Conservation (phyloP, 2,797 vertebrate species). For the Garrulus glandarius region DNA sequence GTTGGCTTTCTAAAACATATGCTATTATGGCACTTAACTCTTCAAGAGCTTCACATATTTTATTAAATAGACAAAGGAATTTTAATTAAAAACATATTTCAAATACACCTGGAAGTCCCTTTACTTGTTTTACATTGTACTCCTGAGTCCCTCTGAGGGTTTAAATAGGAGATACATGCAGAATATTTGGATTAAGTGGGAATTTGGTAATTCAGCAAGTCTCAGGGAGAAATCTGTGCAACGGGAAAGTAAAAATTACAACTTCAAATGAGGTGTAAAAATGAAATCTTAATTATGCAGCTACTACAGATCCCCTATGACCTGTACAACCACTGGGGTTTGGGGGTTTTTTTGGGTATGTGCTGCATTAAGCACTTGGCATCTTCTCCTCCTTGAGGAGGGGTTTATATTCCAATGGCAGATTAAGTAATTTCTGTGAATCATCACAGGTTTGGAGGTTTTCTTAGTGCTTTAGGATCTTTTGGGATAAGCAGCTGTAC, state of each 20-base stretch:
- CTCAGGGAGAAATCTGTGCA: not conserved
- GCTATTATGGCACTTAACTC: not conserved
- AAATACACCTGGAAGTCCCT: not conserved
- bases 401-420: not conserved
- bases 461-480: not conserved
- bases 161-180: not conserved
- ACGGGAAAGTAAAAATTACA: not conserved
- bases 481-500: not conserved
- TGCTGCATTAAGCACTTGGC: not conserved
- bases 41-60: not conserved
- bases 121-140: not conserved
- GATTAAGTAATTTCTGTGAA: not conserved
- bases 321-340: not conserved
- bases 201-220: not conserved
- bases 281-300: not conserved
- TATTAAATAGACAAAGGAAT: not conserved
- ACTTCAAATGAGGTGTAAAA: slow-evolving; percentile 31
- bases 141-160: not conserved
- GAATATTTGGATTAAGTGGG: not conserved
- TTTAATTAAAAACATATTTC: not conserved
- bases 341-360: not conserved
- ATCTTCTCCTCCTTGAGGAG: slow-evolving; percentile 15
- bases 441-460: not conserved
- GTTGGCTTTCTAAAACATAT: not conserved
- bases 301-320: not conserved